phyloP scores from a whole-genome alignment of 2,113 vertebrate species.

The Malurus elegans region DNA sequence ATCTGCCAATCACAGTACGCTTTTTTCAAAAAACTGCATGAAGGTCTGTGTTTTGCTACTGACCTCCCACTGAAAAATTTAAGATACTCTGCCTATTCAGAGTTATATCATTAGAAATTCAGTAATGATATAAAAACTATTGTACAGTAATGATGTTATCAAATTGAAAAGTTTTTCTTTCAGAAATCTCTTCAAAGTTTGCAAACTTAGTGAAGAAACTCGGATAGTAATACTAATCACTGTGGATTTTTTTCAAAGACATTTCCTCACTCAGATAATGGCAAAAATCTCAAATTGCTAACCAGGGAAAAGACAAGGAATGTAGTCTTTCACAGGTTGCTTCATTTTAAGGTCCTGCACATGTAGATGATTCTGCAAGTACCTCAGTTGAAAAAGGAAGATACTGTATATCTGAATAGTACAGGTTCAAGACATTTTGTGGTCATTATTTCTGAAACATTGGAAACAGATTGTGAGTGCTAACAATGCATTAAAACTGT shows the following conservation, averaged over 20 bases:
- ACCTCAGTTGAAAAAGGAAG: not conserved
- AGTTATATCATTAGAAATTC: constrained; percentile 41
- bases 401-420: not conserved
- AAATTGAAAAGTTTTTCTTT: not conserved
- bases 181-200: constrained; percentile 32
- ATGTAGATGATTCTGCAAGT: not conserved
- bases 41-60: constrained; percentile 19
- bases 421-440: not conserved
- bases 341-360: not conserved
- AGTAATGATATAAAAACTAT: constrained; percentile 10
- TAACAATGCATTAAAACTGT: not conserved
- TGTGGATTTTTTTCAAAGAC: not conserved
- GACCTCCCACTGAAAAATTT: not conserved
- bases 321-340: not conserved
- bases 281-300: not conserved
- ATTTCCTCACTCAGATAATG: not conserved
- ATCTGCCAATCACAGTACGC: not conserved
- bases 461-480: not conserved
- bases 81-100: constrained; percentile 29
- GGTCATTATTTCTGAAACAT: not conserved
- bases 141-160: not conserved
- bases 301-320: not conserved
- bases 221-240: constrained; percentile 16
- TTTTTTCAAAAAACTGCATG: not conserved
- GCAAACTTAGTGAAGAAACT: constrained; percentile 10